A percentile compares a stretch with the other conserved stretches of the same genome.
Conservation (phyloP, 2,888 invertebrate genomes). For the Scaptomyza parva region DNA sequence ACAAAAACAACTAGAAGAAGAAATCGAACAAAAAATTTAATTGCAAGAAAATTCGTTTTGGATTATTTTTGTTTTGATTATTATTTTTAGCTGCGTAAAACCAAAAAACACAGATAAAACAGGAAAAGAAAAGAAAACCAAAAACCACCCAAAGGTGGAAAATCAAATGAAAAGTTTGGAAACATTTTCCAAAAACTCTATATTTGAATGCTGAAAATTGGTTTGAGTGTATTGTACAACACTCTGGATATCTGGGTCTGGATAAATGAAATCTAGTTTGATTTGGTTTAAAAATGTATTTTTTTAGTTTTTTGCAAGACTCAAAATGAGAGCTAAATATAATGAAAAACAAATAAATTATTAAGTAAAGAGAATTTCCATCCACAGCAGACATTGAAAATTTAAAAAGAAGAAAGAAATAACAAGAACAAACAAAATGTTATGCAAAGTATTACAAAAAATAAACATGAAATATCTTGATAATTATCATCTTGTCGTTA, state of each 20-base stretch:
- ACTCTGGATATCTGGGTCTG: constrained; percentile 3
- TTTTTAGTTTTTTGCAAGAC: constrained; percentile 18
- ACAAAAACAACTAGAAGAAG: not conserved
- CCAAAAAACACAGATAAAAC: not conserved
- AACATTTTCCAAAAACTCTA: not conserved
- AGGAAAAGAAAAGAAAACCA: not conserved
- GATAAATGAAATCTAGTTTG: constrained; percentile 20
- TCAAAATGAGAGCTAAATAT: constrained; percentile 23
- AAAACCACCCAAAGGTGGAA: not conserved
- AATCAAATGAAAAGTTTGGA: not conserved
- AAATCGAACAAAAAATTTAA: not conserved
- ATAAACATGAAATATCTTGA: constrained; percentile 36
- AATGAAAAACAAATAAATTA: constrained; percentile 1
- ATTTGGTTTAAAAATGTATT: constrained; percentile 29
- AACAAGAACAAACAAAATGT: constrained; percentile 15
- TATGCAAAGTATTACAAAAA: constrained; percentile 20
- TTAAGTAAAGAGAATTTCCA: constrained; percentile 32
- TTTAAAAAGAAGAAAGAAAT: constrained; percentile 3
- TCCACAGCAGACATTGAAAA: constrained; percentile 36
- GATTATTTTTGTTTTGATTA: not conserved
- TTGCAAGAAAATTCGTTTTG: constrained; percentile 9
- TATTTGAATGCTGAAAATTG: constrained; percentile 11
- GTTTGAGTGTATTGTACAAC: not conserved
- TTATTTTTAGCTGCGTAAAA: constrained; percentile 2
- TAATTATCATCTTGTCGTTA: constrained; percentile 60